Evolutionary conservation across 2,113 vertebrate species (phyloP), one percentile per base, ranked within the genome.

Genomic region (Piaya cayana): DNA sequence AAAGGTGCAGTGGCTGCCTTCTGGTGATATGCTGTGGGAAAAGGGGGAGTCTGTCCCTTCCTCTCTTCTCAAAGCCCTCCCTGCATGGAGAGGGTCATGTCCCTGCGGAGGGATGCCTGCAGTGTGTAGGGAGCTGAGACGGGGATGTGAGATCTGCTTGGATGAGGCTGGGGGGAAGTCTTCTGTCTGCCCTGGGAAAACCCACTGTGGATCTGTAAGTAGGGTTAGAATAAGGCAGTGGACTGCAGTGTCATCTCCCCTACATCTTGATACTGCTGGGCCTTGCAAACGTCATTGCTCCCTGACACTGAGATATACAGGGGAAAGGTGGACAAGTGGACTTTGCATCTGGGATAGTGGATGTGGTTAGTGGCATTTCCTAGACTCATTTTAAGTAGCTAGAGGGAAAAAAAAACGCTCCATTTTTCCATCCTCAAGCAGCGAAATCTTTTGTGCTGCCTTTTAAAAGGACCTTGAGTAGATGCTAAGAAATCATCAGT

Each of bases 401-500:
- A 43, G 68, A 64, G 19, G 19, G 6, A 50, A 2, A 8, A 50
- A 2, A 63, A 43, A 15, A 1, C 36, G 15, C 65, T 90, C 76
- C 9, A 56, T 91, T 92, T 93, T 89, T 83, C 53, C 37, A 11
- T 82, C 3, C 0, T 58, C 53, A 62, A 74, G 84, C 89, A 65
- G 82, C 75, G 67, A 77, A 91, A 72, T 90, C 82, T 80, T 95
- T 96, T 95, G 87, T 95, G 90, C 82, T 95, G 78, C 75, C 68
- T 94, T 90, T 90, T 90, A 88, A 97, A 94, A 84, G 75, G 81
- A 63, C 82, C 67, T 82, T 29, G 79, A 86, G 52, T 60, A 65
- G 78, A 79, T 80, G 94, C 91, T 93, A 50, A 93, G 67, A 80
- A 92, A 94, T 77, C 75, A 26, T n/a, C 78, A 85, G 74, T 2